These are phyloP conservation scores for Petrocephalus schoutedeni DNA, from an alignment of 2,797 vertebrate genomes.

Conservation along the genomic window DNA sequence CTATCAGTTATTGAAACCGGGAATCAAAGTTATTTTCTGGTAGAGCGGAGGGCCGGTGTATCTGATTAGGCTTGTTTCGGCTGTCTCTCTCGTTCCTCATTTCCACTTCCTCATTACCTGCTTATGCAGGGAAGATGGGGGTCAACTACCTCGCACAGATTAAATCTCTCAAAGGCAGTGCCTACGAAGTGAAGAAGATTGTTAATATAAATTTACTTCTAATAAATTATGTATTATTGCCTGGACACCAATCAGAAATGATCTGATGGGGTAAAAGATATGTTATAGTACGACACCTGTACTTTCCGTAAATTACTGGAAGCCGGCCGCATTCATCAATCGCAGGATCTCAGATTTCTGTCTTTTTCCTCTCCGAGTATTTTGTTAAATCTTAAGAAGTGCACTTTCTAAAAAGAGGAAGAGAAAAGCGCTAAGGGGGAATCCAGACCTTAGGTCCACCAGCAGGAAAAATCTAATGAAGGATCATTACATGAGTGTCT, in stretches of 20 bases:
- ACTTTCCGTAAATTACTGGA: neutral
- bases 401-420: neutral
- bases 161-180: conserved; percentile 1
- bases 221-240: neutral
- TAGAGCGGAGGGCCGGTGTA: neutral
- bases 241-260: neutral
- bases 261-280: neutral
- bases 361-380: neutral
- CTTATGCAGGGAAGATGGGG: neutral
- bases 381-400: neutral
- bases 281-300: neutral
- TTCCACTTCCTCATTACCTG: neutral
- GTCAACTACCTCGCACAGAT: neutral
- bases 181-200: neutral
- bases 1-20: neutral
- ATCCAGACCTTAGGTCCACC: neutral
- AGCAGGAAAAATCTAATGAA: neutral
- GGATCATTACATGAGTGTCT: neutral
- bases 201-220: neutral
- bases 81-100: neutral
- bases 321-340: neutral
- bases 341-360: neutral
- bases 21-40: neutral
- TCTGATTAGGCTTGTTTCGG: neutral
- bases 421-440: neutral